A percentile compares a stretch with the other conserved stretches of the same genome.
phyloP scores from a whole-genome alignment of 1,140 invertebrate species.

The Amyelois transitella region DNA sequence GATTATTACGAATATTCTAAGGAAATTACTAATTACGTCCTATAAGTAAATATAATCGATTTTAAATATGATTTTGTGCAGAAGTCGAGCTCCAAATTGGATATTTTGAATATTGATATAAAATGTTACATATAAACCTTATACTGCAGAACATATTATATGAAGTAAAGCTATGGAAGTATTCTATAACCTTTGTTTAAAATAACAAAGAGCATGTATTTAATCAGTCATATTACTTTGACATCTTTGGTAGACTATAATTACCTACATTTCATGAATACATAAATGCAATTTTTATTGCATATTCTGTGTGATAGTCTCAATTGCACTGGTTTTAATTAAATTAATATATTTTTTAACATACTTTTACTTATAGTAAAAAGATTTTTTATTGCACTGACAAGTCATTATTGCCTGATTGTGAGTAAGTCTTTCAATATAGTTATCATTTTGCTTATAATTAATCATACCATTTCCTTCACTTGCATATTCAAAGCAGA shows the following conservation, averaged over 20 bases:
- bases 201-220: constrained; percentile 23
- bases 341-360: constrained; percentile 28
- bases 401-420: constrained; percentile 38
- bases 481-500: too few relatives aligned
- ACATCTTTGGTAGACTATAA: constrained; percentile 57
- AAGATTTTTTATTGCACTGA: constrained; percentile 68
- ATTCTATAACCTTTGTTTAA: constrained; percentile 20
- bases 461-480: neutral
- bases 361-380: constrained; percentile 69
- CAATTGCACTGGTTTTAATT: constrained; percentile 58
- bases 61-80: constrained; percentile 59
- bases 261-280: neutral
- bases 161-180: constrained; percentile 39
- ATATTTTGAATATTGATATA: constrained; percentile 32
- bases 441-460: neutral
- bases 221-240: constrained; percentile 46
- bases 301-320: constrained; percentile 14
- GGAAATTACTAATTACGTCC: constrained; percentile 6
- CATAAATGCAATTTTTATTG: constrained; percentile 1
- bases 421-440: neutral
- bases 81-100: constrained; percentile 35
- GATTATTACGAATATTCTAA: neutral
- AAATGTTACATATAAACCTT: constrained; percentile 12
- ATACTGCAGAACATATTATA: neutral
- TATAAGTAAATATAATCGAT: constrained; percentile 29